Evolutionary conservation across 2,113 vertebrate species (phyloP), one percentile per base, ranked within the genome.

Genomic region (Crotalus viridis): DNA sequence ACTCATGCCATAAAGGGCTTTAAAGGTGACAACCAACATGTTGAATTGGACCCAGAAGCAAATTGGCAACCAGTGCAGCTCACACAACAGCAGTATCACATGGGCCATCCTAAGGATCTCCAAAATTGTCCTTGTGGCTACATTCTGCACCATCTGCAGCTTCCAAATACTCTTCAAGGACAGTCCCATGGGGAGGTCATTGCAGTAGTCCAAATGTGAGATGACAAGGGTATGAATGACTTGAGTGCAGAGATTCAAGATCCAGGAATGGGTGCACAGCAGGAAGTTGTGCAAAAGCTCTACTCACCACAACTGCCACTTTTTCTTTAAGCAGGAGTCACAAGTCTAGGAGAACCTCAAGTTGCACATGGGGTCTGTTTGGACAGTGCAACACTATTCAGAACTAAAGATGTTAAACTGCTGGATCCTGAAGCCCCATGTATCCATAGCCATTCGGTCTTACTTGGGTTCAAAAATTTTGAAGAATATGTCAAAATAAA

Each of bases 401-500:
- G 13, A 69, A 69, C 64, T 33, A 64, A n/a, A 64, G 10, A 64
- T n/a, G 26, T 64, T 28, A 64, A 64, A 64, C 0, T 59, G 57
- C 22, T 24, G 57, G 22, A 59, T 1, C 22, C 10, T 12, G 10
- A 64, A 64, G 61, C 1, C 61, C 28, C 26, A 61, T 61, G 24
- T 3, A 61, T 61, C 24, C 57, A 28, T 61, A 61, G 59, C 59
- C 59, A 13, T 64, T 64, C 26, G 0, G 61, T 64, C 61, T 64
- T 64, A 64, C 1, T 4, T 64, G 61, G 61, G 10, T 13, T 64
- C 61, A 64, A 10, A 46, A 88, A 48, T 19, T 88, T 74, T 52
- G 48, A 74, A 88, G 33, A 26, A 13, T 69, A 88, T 22, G 90
- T 93, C 87, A 91, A 89, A 96, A 94, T 13, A 85, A 96, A 95